These are phyloP conservation scores for Drosophila formosana DNA, from an alignment of 2,888 invertebrate species.

Conservation along the genomic window DNA sequence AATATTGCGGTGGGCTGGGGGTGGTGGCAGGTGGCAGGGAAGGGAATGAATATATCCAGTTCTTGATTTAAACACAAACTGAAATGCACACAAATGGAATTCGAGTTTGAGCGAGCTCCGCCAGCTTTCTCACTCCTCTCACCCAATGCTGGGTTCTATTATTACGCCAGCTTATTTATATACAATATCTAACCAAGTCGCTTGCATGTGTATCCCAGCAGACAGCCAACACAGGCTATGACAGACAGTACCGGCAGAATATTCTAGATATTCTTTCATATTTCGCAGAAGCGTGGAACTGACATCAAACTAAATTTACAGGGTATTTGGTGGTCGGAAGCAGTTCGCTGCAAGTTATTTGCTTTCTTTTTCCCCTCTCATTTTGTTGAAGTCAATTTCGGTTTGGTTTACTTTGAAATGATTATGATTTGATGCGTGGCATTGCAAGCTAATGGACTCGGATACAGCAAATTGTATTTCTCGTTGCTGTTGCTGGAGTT, in stretches of 20 bases:
- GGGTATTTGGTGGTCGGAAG: not conserved
- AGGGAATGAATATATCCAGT: slow-evolving; percentile 35
- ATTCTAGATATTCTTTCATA: not conserved
- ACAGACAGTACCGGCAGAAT: not conserved
- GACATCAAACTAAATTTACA: not conserved
- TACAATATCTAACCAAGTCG: slow-evolving; percentile 28
- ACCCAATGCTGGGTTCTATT: slow-evolving; percentile 57
- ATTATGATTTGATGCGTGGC: slow-evolving; percentile 64
- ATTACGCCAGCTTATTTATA: slow-evolving; percentile 62
- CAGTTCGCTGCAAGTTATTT: not conserved
- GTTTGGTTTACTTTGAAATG: slow-evolving; percentile 55
- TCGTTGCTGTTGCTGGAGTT: slow-evolving; percentile 5
- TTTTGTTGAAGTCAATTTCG: slow-evolving; percentile 67
- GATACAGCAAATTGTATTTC: slow-evolving; percentile 39
- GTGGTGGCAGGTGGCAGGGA: not conserved
- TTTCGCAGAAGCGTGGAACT: no score
- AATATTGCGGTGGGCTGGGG: not conserved
- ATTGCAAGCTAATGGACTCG: slow-evolving; percentile 36
- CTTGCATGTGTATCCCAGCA: slow-evolving; percentile 31
- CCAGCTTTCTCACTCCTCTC: not conserved
- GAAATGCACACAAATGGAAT: slow-evolving; percentile 82
- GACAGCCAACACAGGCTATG: not conserved
- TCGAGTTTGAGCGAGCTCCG: slow-evolving; percentile 58
- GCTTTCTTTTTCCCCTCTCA: slow-evolving; percentile 6
- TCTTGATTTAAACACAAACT: slow-evolving; percentile 78